Base-by-base conservation (phyloP, 1,140 invertebrate species). In the Eulimnadia texana region DNA sequence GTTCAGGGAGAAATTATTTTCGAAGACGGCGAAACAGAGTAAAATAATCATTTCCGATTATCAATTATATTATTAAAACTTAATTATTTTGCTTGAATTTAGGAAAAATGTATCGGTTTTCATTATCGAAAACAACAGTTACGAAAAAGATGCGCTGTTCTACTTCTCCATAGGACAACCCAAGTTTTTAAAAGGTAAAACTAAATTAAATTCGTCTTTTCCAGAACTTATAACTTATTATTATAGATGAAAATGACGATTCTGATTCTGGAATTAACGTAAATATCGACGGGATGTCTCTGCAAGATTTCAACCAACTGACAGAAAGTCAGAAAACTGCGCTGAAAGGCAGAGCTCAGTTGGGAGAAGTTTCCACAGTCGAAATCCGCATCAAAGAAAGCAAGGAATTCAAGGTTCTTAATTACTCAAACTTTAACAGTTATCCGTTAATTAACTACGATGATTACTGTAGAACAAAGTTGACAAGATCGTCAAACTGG, bases 11-110 rank as follows among this genome's bases (percentile, higher is more conserved):
- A 90, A 67, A 72, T 99, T 49, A 76, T 89, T 55, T 99, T 99
- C 75, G 90, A 96, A 70, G 93, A 99, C 78, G 97, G 99, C 79
- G 90, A 98, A 79, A 90, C 89, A 68, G 91, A 93, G 94, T 98
- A 74, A 90, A 88, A 90, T 9, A 47, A 42, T 29, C 25, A 25
- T 33, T 1, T 54, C n/a, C n/a, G n/a, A 23, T 20, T 27, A 58
- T 24, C 55, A 23, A 53, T 13, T 49, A 49, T 49, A 13, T 49
- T 11, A 49, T 49, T 13, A 49, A 49, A 49, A 13, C 11, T 11
- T 49, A 49, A 49, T 49, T 11, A 49, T 49, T 13, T 13, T 49
- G n/a, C n/a, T n/a, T n/a, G 24, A 27, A 63, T 28, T 16, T 82
- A 97, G 93, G 72, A 86, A 93, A 79, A 75, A 75, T 60, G 88